phyloP scores from a whole-genome alignment of 35 echinoderm and acorn worm genomes.

The Apostichopus californicus region DNA sequence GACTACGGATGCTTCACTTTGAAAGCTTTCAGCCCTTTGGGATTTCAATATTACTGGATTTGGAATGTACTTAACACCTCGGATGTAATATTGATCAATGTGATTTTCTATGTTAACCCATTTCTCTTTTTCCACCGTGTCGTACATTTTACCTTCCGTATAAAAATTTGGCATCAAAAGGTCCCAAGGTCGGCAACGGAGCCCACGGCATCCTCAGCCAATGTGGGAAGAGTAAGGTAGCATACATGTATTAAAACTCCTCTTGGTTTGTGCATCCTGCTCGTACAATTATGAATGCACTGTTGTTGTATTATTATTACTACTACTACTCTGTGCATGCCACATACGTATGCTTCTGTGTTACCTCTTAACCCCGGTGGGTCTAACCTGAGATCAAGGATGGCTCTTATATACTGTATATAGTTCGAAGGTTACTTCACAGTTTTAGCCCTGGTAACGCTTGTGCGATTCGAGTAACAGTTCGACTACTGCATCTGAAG shows the following conservation, averaged over 20 bases:
- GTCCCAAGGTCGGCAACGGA: constrained; percentile 13
- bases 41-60: too few species aligned
- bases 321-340: constrained; percentile 12
- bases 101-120: neutral
- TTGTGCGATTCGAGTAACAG: too few species aligned
- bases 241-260: constrained; percentile 26
- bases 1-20: too few species aligned
- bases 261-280: constrained; percentile 11
- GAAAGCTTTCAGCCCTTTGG: too few species aligned
- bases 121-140: constrained; percentile 9
- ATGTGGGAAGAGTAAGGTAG: constrained; percentile 52
- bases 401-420: too few species aligned
- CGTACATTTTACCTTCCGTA: neutral
- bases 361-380: neutral
- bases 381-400: neutral
- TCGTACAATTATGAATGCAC: constrained; percentile 13
- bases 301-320: neutral
- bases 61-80: too few species aligned
- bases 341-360: neutral
- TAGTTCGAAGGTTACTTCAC: too few species aligned
- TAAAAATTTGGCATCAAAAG: neutral
- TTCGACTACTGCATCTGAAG: too few species aligned
- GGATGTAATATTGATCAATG: too few species aligned
- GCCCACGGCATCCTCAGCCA: neutral
- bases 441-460: too few species aligned